Evolutionary conservation across 1,140 invertebrate species (phyloP).

Genomic region (Tenebrio molitor): DNA sequence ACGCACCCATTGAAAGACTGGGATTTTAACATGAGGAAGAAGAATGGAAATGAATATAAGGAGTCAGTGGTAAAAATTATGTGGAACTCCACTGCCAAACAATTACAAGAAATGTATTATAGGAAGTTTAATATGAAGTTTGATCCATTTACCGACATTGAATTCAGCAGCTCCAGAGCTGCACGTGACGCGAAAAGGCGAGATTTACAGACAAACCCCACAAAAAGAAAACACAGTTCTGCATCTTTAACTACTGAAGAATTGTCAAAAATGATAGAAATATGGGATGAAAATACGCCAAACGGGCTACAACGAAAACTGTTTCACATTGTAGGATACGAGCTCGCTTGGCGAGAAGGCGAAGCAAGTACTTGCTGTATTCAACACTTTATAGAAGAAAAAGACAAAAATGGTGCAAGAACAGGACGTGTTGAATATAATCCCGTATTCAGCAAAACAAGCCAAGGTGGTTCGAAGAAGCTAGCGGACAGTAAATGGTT

Average conservation of each 20-base stretch:
- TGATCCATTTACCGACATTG: not conserved
- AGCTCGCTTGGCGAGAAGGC: not conserved
- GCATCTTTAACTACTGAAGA: not conserved
- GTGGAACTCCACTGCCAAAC: slow-evolving; percentile 17
- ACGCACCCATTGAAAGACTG: no score
- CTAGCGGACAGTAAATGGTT: not conserved
- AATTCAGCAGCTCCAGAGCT: not conserved
- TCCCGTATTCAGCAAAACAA: not conserved
- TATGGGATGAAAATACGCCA: not conserved
- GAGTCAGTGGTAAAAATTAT: slow-evolving; percentile 18
- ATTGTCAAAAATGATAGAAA: not conserved
- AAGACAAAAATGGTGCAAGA: not conserved
- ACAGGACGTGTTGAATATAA: not conserved
- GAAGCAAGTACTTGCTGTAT: not conserved
- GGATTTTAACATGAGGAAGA: not conserved
- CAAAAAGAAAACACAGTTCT: not conserved
- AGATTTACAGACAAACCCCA: not conserved
- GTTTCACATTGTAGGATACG: not conserved
- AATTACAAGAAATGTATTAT: slow-evolving; percentile 10
- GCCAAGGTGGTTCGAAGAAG: not conserved
- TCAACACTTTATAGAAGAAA: not conserved
- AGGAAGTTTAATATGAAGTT: slow-evolving; percentile 2
- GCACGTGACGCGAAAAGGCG: not conserved
- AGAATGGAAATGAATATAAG: slow-evolving; percentile 31
- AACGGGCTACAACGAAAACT: not conserved